Conservation (phyloP, 2,797 vertebrate genomes). For the Falco biarmicus region DNA sequence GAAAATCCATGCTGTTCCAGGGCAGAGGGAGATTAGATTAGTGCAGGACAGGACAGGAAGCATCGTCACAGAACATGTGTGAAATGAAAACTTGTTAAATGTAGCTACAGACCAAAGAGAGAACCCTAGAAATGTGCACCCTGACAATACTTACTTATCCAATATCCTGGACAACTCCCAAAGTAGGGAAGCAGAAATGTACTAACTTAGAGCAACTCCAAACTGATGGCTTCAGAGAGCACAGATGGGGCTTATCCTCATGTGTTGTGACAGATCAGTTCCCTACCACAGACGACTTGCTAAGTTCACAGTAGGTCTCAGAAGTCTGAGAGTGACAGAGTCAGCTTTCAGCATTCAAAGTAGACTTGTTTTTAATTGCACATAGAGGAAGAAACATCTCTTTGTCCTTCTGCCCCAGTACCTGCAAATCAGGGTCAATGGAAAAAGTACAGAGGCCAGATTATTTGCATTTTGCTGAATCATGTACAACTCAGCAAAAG, state of each 20-base stretch:
- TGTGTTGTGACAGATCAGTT: conserved; percentile 35
- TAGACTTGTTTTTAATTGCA: background rate
- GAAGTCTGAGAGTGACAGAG: conserved; percentile 20
- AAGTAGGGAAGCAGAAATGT: background rate
- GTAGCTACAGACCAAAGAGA: background rate
- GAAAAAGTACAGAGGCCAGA: background rate
- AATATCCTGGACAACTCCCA: background rate
- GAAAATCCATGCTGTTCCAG: background rate
- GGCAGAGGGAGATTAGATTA: background rate
- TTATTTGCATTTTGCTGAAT: conserved; percentile 28
- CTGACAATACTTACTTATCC: background rate
- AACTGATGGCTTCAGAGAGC: conserved; percentile 1
- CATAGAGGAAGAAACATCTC: background rate
- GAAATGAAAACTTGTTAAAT: background rate
- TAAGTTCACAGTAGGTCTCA: conserved; percentile 47
- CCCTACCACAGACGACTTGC: conserved; percentile 27
- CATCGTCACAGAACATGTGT: accelerated
- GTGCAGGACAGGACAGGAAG: background rate
- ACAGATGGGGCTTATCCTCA: conserved; percentile 22
- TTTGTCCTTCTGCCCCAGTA: background rate
- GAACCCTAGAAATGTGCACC: background rate
- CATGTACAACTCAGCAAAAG: background rate
- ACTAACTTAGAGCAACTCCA: background rate
- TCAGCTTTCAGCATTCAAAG: conserved; percentile 10
- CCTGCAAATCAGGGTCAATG: conserved; percentile 12